Percentiles rank a stretch among this genome's conserved stretches.
These are phyloP conservation scores for Quadriops clusia DNA, from an alignment of 2,888 invertebrate species.

Conservation along the genomic window DNA sequence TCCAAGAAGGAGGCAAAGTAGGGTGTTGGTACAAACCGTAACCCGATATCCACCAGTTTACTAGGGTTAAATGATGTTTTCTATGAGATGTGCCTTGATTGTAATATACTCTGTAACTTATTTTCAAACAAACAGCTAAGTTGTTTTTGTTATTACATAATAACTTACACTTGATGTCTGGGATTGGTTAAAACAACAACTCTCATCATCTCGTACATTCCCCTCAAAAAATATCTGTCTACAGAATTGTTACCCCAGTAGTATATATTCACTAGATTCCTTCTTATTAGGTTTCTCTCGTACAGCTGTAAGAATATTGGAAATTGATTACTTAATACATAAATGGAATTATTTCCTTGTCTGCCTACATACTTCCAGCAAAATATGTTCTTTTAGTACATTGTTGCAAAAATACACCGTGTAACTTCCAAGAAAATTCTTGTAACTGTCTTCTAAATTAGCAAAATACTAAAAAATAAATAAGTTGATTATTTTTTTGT, in stretches of 20 bases:
- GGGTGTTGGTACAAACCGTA: conserved; percentile 53
- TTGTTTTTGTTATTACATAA: conserved; percentile 1
- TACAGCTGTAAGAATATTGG: conserved; percentile 31
- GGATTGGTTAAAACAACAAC: conserved; percentile 56
- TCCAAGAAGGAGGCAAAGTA: conserved; percentile 47
- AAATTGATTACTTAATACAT: conserved; percentile 4
- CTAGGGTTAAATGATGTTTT: conserved; percentile 45
- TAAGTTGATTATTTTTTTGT: conserved; percentile 2
- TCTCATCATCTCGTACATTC: conserved; percentile 44
- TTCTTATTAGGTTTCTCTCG: conserved; percentile 45
- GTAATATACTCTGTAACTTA: conserved; percentile 58
- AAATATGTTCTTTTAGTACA: conserved; percentile 42
- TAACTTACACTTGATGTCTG: conserved; percentile 45
- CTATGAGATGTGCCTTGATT: conserved; percentile 55
- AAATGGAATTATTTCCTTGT: conserved; percentile 1
- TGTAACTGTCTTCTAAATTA: conserved; percentile 39
- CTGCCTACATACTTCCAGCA: conserved; percentile 38
- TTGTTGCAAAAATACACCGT: conserved; percentile 45
- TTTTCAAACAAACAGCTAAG: conserved; percentile 1
- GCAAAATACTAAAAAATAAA: conserved; percentile 39
- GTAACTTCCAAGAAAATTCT: conserved; percentile 39
- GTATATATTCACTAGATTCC: conserved; percentile 54
- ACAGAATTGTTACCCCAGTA: conserved; percentile 49
- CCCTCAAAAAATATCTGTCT: conserved; percentile 39
- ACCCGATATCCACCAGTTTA: conserved; percentile 62